Percentiles rank a stretch among this genome's conserved stretches.
These are phyloP conservation scores for Carpatolechia fugitivella DNA, from an alignment of 2,888 invertebrate species.

Conservation along the genomic window DNA sequence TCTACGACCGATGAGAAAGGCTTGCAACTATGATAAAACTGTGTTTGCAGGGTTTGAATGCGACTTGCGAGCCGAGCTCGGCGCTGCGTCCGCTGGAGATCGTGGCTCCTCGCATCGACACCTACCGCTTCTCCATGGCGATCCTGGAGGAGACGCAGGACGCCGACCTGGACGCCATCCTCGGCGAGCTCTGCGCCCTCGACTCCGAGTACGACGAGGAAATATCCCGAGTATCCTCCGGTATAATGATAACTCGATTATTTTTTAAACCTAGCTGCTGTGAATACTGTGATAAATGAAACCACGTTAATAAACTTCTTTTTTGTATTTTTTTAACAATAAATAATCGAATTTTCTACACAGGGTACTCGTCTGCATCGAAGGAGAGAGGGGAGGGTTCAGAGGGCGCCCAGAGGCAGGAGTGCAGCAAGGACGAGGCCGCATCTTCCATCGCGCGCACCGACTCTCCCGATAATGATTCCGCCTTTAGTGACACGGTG, in stretches of 20 bases:
- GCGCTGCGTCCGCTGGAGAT: constrained; percentile 84
- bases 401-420: constrained; percentile 43
- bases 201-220: constrained; percentile 85
- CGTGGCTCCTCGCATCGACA: constrained; percentile 90
- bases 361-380: constrained; percentile 44
- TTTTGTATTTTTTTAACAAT: too few species aligned
- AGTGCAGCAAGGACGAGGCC: constrained; percentile 57
- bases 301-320: too few species aligned
- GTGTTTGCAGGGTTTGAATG: constrained; percentile 86
- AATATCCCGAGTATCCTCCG: constrained; percentile 65
- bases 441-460: constrained; percentile 81
- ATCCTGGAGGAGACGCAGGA: constrained; percentile 97
- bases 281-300: too few species aligned
- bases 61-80: constrained; percentile 65
- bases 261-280: too few species aligned
- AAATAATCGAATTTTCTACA: too few species aligned
- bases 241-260: too few species aligned
- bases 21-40: too few species aligned
- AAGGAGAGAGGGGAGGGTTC: constrained; percentile 47
- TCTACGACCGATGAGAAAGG: too few species aligned
- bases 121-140: constrained; percentile 96
- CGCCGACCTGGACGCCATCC: constrained; percentile 97
- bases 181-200: constrained; percentile 96
- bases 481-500: constrained; percentile 98
- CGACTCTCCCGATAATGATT: constrained; percentile 98